Evolutionary conservation across 2,888 invertebrate species (phyloP), one percentile per base, ranked within the genome.

Genomic region (Aleiodes testaceus): DNA sequence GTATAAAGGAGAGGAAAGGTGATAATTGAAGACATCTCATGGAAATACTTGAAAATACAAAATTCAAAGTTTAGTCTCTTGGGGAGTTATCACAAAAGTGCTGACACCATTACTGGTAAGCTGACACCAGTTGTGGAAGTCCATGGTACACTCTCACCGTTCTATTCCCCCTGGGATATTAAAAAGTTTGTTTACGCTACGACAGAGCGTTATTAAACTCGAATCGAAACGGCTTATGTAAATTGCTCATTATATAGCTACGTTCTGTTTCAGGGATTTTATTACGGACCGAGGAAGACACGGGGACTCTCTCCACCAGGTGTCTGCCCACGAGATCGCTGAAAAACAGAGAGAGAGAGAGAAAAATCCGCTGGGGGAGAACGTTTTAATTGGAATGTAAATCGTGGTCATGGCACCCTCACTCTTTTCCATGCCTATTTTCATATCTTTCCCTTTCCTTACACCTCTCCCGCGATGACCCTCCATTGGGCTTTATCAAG

Each of bases 321-420:
- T 45, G n/a, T 64, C 47, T 12, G 68, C 59, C 69, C 7, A 55
- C 65, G 65, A 72, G 14, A 30, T 18, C 9, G 30, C 30, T 18
- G 36, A 55, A 55, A 49, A 52, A 61, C 63, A 53, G 59, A 64
- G 71, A 69, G 30, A 68, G 72, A 59, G 26, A 30, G 42, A 59
- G 63, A 44, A 50, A 63, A 66, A 72, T 69, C 26, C 64, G 71
- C 26, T 59, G 70, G 47, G 68, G 63, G 75, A 14, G 71, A 75
- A 70, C 75, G 78, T 78, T 84, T 83, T 84, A 84, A 84, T 84
- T 84, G 84, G 79, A 80, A 81, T 84, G 80, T 74, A 74, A 69
- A 74, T 73, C 66, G 74, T 50, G 55, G 74, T 69, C 53, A 69
- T 64, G 61, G 70, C 66, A 66, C 66, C 70, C 61, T 67, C 42